Base-by-base conservation (phyloP, 2,888 invertebrate genomes). In the Nomada ruficornis region DNA sequence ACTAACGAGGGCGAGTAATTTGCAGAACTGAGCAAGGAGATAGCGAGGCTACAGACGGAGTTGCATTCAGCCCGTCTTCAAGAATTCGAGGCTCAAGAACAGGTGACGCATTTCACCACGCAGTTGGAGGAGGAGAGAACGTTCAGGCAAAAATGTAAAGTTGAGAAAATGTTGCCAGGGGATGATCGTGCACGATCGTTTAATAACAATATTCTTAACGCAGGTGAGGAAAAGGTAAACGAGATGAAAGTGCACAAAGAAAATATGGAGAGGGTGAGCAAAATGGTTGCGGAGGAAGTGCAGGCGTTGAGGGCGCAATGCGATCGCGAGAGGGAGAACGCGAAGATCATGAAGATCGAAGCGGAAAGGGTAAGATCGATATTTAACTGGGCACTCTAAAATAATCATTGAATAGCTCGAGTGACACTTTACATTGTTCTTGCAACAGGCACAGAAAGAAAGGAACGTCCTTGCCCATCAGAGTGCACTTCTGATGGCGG, bases 21-120 rank as follows among this genome's bases (percentile, higher is more conserved):
- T 77, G 11, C 94, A 85, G 96, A 96, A 84, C 93, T 97, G 65
- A 96, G 96, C 83, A 93, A 94, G 59, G 96, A 96, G 91, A 94
- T 96, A 15, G 96, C 96, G 0, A 94, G 95, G 69, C 94, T 97
- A 23, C 96, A 96, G 92, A 95, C 96, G 0, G 96, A 97, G 89
- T 93, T 96, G 54, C 96, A 95, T 90, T 93, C 95, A 0, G 95
- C 96, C 0, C 95, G 95, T 63, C 94, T 96, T 57, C 95, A 95
- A 69, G 97, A 97, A 94, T 96, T 96, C 85, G 96, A 96, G 86
- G 96, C 96, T 0, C 96, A 96, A 54, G 97, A 97, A 90, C 95
- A 95, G 81, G 91, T 93, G 20, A 90, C 91, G 20, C 86, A 92
- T 9, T 83, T 93, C 18, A 92, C 92, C 10, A 88, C 94, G 2